Conservation (phyloP, 2,113 vertebrate species). For the Salvelinus alpinus region DNA sequence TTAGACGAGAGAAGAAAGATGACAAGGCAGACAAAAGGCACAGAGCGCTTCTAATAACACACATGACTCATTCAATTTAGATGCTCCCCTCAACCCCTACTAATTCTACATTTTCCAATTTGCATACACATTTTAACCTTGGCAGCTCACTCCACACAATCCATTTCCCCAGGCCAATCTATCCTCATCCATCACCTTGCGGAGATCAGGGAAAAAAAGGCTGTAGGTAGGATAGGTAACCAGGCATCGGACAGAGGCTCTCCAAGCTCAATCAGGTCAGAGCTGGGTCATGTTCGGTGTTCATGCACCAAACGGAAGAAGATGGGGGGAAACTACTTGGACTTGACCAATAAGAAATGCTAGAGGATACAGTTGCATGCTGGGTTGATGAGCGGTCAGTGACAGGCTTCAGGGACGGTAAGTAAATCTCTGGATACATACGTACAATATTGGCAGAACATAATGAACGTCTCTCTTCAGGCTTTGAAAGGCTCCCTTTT, state of each 20-base stretch:
- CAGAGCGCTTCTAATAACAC: conserved; percentile 15
- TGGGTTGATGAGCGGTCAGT: background rate
- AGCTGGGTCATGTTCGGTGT: too few relatives aligned
- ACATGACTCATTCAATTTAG: conserved; percentile 44
- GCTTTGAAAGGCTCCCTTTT: too few relatives aligned
- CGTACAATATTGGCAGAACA: too few relatives aligned
- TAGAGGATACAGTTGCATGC: background rate
- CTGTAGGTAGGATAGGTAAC: background rate
- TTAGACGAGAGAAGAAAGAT: conserved; percentile 22
- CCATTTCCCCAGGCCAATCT: conserved; percentile 6
- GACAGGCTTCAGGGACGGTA: too few relatives aligned
- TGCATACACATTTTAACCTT: conserved; percentile 46
- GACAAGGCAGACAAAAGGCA: conserved; percentile 13
- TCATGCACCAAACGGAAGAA: background rate
- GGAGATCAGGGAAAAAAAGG: too few relatives aligned
- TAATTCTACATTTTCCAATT: conserved; percentile 31
- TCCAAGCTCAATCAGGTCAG: too few relatives aligned
- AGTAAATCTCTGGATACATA: too few relatives aligned
- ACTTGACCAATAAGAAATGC: background rate
- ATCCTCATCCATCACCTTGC: conserved; percentile 20
- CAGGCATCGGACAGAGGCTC: background rate
- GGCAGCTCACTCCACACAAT: conserved; percentile 4
- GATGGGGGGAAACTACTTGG: background rate
- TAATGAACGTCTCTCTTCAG: too few relatives aligned
- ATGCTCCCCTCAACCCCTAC: conserved; percentile 35